Evolutionary conservation across 2,113 vertebrate genomes (phyloP), one percentile per base, ranked within the genome.

Genomic region (Polyodon spathula): DNA sequence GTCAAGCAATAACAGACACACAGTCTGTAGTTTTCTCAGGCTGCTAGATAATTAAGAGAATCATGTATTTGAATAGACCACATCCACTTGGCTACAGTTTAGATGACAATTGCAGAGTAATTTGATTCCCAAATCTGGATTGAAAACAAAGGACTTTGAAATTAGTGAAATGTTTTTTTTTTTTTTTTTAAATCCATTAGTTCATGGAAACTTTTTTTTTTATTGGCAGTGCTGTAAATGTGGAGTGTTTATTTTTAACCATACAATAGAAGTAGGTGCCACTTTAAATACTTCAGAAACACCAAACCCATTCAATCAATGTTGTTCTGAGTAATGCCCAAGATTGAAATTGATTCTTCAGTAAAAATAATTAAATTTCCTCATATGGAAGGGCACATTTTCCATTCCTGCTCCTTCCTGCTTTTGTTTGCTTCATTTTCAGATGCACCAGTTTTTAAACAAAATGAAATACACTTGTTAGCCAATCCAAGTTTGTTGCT

Each of bases 41-140:
- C 86, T 88, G 85, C 88, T 85, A 88, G 82, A 84, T 86, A 90
- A 92, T 92, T 89, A 91, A 76, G 75, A 84, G 82, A 87, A 81
- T 85, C 81, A 88, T 81, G 78, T 83, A 80, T 86, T 89, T 82
- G 91, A 92, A 92, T 92, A 87, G 89, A 90, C 90, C 90, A 92
- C 91, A 93, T 93, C 92, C 90, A 82, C 77, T 90, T 92, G 90
- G 91, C 90, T 84, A 52, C 74, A 85, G 84, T 86, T 89, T 87
- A 85, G 88, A 82, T 83, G 86, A 85, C 86, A 84, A 84, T 83
- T 82, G 81, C 84, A 82, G 85, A 84, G 81, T 90, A 86, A 89
- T 90, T 90, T 87, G 79, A 86, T 86, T 92, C 79, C 69, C 77
- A 84, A 86, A 84, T 75, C 78, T 86, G 81, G 78, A 87, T 84